These are phyloP conservation scores for Lipophrys pholis DNA, from an alignment of 2,113 vertebrate species.

Conservation along the genomic window DNA sequence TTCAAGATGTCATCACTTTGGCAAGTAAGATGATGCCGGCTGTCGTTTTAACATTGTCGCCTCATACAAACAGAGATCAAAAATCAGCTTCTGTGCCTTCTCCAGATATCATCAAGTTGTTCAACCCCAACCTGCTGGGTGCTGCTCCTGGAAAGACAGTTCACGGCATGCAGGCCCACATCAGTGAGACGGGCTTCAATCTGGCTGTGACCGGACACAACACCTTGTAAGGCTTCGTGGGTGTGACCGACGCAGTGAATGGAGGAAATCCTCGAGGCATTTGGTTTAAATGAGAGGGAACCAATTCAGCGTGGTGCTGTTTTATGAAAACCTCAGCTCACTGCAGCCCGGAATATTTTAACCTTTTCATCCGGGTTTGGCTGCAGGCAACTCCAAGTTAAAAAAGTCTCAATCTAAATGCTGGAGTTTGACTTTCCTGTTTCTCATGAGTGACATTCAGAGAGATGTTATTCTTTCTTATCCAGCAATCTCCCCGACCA, in stretches of 20 bases:
- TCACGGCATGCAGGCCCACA: slow-evolving; percentile 74
- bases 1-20: slow-evolving; percentile 83
- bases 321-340: no score
- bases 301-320: no score
- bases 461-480: slow-evolving; percentile 5
- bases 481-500: slow-evolving; percentile 81
- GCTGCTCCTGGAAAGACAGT: slow-evolving; percentile 78
- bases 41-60: not conserved
- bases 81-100: not conserved
- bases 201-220: slow-evolving; percentile 86
- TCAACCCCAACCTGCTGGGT: slow-evolving; percentile 82
- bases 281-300: no score
- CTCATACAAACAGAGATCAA: not conserved
- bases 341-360: no score
- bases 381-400: not conserved
- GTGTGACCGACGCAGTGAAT: no score
- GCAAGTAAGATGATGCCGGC: slow-evolving; percentile 78
- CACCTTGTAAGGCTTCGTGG: slow-evolving; percentile 77
- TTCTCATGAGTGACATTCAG: not conserved
- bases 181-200: slow-evolving; percentile 84
- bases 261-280: no score
- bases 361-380: no score
- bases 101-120: slow-evolving; percentile 84
- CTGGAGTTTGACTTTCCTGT: no score
- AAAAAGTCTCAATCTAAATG: no score